Evolutionary conservation across 2,113 vertebrate genomes (phyloP).

Genomic region (Lepus americanus): DNA sequence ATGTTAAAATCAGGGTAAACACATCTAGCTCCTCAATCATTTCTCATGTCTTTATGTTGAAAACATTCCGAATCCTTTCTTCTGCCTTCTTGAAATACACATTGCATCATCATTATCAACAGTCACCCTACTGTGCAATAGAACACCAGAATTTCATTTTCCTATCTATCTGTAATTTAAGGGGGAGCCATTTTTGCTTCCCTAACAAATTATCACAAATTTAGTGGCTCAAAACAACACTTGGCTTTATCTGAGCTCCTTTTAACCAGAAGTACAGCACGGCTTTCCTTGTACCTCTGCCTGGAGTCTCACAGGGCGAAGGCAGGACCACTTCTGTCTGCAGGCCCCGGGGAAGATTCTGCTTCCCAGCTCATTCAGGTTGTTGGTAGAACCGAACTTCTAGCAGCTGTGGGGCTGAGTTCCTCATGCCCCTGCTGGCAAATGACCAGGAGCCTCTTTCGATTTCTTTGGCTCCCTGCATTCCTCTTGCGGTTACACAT

Average conservation of each 20-base stretch:
- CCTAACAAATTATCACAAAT: background rate
- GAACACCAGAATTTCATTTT: background rate
- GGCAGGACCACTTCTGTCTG: background rate
- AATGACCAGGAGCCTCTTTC: accelerated
- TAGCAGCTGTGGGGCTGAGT: accelerated
- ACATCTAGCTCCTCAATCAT: too few relatives aligned
- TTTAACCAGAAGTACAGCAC: accelerated
- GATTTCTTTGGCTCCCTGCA: too few relatives aligned
- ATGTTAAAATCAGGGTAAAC: background rate
- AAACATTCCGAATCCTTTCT: background rate
- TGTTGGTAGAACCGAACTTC: too few relatives aligned
- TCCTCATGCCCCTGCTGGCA: background rate
- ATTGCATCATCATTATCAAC: background rate
- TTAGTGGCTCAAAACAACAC: background rate
- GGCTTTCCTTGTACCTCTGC: background rate
- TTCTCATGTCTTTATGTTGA: background rate
- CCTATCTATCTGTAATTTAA: background rate
- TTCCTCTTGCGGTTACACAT: accelerated
- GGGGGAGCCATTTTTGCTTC: background rate
- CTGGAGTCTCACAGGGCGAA: background rate
- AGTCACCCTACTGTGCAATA: background rate
- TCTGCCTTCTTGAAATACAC: background rate
- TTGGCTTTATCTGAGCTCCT: background rate
- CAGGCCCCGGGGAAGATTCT: background rate
- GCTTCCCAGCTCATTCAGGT: accelerated